Conservation (phyloP, 2,888 invertebrate species). For the Cerceris rybyensis region DNA sequence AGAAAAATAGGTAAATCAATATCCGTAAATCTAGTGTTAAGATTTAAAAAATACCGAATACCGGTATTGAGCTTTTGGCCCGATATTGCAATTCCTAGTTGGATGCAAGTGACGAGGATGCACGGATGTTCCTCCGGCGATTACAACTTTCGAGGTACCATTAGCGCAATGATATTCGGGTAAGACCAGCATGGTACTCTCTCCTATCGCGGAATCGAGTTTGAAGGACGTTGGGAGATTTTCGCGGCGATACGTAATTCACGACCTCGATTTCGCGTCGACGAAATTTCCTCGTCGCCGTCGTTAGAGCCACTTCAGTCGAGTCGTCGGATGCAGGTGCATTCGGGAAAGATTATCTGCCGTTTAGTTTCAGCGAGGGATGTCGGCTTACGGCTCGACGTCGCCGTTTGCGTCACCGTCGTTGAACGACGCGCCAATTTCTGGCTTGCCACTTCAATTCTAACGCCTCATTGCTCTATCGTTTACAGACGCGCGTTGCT, state of each 20-base stretch:
- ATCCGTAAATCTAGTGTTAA: too few relatives aligned
- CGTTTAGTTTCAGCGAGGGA: conserved; percentile 25
- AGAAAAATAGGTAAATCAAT: too few relatives aligned
- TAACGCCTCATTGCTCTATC: background rate
- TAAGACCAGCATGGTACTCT: too few relatives aligned
- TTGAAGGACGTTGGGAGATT: conserved; percentile 16
- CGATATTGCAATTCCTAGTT: too few relatives aligned
- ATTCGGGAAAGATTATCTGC: conserved; percentile 45
- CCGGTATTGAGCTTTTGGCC: too few relatives aligned
- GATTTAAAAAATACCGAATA: too few relatives aligned
- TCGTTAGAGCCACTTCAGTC: conserved; percentile 46
- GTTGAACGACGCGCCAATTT: conserved; percentile 19
- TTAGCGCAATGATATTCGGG: too few relatives aligned
- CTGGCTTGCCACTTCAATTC: background rate
- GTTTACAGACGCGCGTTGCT: background rate
- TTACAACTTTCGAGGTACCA: too few relatives aligned
- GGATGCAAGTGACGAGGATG: too few relatives aligned
- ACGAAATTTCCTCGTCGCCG: conserved; percentile 27
- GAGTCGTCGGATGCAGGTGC: conserved; percentile 24
- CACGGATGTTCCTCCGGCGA: too few relatives aligned
- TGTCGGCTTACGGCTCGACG: conserved; percentile 4
- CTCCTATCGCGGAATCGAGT: background rate
- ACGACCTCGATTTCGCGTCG: conserved; percentile 31
- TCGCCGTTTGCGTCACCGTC: conserved; percentile 10
- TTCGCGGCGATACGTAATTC: conserved; percentile 6